A percentile compares a stretch with the other conserved stretches of the same genome.
Conservation (phyloP, 2,888 invertebrate species). For the Meiosimyza decipiens region DNA sequence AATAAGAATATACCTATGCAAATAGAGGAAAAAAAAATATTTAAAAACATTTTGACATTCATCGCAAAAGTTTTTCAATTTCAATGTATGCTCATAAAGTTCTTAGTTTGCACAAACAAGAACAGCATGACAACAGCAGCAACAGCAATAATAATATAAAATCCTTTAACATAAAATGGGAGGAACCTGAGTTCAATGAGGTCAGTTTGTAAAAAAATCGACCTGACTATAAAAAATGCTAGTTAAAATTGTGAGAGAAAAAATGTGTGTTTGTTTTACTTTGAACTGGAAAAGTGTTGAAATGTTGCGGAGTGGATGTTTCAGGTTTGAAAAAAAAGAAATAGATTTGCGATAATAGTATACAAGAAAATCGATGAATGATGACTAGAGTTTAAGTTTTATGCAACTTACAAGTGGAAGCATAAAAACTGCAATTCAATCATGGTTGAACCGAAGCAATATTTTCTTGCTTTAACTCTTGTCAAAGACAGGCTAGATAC, state of each 20-base stretch:
- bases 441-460: too few relatives aligned
- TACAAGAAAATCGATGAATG: too few relatives aligned
- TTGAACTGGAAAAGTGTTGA: too few relatives aligned
- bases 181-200: neutral
- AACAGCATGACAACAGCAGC: conserved; percentile 34
- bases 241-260: neutral
- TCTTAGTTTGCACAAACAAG: conserved; percentile 6
- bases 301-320: too few relatives aligned
- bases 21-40: neutral
- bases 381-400: too few relatives aligned
- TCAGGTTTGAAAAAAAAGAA: too few relatives aligned
- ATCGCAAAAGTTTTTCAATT: conserved; percentile 31
- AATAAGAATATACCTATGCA: too few relatives aligned
- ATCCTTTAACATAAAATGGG: conserved; percentile 10
- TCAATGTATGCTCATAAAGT: conserved; percentile 12
- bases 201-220: neutral
- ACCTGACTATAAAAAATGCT: neutral
- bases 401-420: too few relatives aligned
- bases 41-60: conserved; percentile 26
- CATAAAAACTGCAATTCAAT: too few relatives aligned
- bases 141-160: conserved; percentile 41
- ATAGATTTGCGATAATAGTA: too few relatives aligned
- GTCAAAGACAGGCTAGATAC: too few relatives aligned
- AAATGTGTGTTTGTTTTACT: neutral
- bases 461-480: too few relatives aligned